phyloP scores from a whole-genome alignment of 2,113 vertebrate species.

The Sciurus niger region DNA sequence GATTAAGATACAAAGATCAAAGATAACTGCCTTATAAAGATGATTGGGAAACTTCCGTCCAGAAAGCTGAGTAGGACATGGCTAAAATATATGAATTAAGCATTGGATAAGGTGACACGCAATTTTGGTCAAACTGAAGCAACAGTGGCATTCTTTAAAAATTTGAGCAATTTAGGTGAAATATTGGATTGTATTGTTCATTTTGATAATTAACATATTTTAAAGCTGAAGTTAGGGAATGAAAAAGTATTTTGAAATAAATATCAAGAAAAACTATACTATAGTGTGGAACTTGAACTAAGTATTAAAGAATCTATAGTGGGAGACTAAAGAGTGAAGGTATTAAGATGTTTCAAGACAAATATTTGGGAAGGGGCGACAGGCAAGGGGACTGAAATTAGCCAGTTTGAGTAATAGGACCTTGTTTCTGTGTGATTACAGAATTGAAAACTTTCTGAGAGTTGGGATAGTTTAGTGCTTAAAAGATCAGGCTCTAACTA shows the following conservation, averaged over 20 bases:
- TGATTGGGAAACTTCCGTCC: neutral
- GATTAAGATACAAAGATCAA: neutral
- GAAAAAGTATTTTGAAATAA: neutral
- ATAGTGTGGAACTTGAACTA: neutral
- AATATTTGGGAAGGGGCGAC: neutral
- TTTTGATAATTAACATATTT: neutral
- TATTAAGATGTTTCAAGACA: neutral
- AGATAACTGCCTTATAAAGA: neutral
- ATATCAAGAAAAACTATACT: neutral
- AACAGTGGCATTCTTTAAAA: neutral
- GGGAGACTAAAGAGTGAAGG: neutral
- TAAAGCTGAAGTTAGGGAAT: neutral
- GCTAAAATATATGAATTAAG: conserved; percentile 33
- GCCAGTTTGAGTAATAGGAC: neutral
- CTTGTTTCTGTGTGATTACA: neutral
- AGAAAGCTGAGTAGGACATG: neutral
- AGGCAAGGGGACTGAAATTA: neutral
- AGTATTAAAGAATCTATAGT: neutral
- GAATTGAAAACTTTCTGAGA: neutral
- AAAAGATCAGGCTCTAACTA: too few relatives aligned
- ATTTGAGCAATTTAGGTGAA: neutral
- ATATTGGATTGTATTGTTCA: neutral
- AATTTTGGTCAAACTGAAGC: neutral
- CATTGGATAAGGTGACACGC: neutral
- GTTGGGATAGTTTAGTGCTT: neutral